Conservation (phyloP, 2,888 invertebrate species). For the Matsumyia berberina region DNA sequence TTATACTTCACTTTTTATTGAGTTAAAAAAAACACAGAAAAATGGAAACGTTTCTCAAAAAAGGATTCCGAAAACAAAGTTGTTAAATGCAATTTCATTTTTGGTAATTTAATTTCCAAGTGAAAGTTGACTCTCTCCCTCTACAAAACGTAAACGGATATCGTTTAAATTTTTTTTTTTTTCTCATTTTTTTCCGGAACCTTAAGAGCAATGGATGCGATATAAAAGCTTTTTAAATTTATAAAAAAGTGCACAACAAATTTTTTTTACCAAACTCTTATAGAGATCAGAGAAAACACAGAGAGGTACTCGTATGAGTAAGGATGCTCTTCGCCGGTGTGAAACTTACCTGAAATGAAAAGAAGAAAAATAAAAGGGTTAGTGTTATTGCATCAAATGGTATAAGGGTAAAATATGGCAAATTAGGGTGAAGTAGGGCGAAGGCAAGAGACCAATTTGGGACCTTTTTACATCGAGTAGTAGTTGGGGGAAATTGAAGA, state of each 20-base stretch:
- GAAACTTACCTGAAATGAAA: conserved; percentile 71
- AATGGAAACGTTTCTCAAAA: conserved; percentile 30
- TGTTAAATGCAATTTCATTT: conserved; percentile 66
- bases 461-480: too few relatives aligned
- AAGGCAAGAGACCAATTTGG: too few relatives aligned
- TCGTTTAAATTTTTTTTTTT: conserved; percentile 16
- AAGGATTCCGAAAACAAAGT: conserved; percentile 64
- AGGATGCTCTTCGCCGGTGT: not conserved
- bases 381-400: not conserved
- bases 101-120: conserved; percentile 67
- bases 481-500: too few relatives aligned
- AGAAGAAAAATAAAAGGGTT: not conserved
- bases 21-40: conserved; percentile 44
- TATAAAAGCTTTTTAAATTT: conserved; percentile 53
- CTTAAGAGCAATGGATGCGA: conserved; percentile 1
- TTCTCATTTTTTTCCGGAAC: conserved; percentile 10
- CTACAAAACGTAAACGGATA: conserved; percentile 36
- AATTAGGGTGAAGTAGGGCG: too few relatives aligned
- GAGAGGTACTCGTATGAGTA: not conserved
- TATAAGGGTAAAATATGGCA: too few relatives aligned
- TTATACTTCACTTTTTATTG: conserved; percentile 69
- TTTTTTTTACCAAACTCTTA: conserved; percentile 16
- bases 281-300: too few relatives aligned
- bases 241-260: conserved; percentile 12
- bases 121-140: conserved; percentile 42